Conservation (phyloP, 2,113 vertebrate species). For the Microtus montanus region DNA sequence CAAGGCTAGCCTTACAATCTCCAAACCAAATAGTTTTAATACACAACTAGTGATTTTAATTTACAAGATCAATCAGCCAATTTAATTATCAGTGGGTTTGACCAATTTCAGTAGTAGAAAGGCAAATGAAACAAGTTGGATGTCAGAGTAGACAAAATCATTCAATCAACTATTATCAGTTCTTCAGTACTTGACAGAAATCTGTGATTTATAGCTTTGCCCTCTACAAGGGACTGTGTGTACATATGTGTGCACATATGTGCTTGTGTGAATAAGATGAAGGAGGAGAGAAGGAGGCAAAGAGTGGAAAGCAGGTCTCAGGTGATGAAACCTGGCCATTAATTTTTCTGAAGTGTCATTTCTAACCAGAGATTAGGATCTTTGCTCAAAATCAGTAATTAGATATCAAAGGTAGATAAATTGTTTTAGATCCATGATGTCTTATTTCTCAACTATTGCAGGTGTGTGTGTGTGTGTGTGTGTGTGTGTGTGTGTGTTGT, state of each 20-base stretch:
- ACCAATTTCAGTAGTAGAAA: not conserved
- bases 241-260: not conserved
- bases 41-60: not conserved
- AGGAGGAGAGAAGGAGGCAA: not conserved
- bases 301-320: not conserved
- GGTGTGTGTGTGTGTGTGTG: not conserved
- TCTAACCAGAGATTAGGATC: not conserved
- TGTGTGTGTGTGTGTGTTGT: too few relatives aligned
- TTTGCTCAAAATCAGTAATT: conserved; percentile 17
- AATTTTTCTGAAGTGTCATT: not conserved
- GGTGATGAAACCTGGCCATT: not conserved
- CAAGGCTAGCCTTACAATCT: not conserved
- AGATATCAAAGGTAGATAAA: not conserved
- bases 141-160: conserved; percentile 22
- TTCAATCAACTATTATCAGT: not conserved
- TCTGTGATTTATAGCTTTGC: not conserved
- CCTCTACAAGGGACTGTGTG: not conserved
- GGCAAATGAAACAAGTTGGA: not conserved
- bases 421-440: not conserved
- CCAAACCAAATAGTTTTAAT: not conserved
- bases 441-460: not conserved
- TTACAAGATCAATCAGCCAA: not conserved
- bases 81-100: conserved; percentile 4
- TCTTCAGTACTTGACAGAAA: not conserved
- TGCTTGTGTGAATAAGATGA: not conserved